Percentiles rank a stretch among this genome's conserved stretches.
Evolutionary conservation across 2,888 invertebrate species (phyloP).

Genomic region (Drosophila leonis): DNA sequence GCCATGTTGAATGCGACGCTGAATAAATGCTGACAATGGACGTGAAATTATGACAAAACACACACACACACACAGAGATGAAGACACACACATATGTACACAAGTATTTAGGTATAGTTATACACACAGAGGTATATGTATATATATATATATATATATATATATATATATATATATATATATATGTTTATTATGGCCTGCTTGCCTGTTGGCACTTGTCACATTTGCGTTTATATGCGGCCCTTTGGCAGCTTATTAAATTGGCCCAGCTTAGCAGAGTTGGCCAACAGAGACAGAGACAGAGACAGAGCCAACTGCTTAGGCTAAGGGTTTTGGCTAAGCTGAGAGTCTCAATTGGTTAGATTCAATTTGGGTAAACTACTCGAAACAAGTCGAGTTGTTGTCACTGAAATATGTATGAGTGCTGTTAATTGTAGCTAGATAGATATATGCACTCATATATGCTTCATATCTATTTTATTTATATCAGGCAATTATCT

Average conservation of each 20-base stretch:
- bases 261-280: conserved; percentile 58
- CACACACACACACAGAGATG: conserved; percentile 19
- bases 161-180: background rate
- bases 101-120: background rate
- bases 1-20: conserved; percentile 66
- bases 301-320: conserved; percentile 15
- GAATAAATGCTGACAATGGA: conserved; percentile 77
- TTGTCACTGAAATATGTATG: conserved; percentile 17
- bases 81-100: background rate
- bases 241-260: conserved; percentile 70
- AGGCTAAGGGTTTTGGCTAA: conserved; percentile 9
- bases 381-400: conserved; percentile 32
- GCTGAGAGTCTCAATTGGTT: conserved; percentile 42
- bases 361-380: conserved; percentile 57
- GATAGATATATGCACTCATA: background rate
- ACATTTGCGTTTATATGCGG: conserved; percentile 67
- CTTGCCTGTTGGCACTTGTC: conserved; percentile 70
- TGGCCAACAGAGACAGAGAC: conserved; percentile 32
- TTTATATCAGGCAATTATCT: background rate
- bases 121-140: background rate
- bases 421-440: conserved; percentile 30
- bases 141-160: background rate
- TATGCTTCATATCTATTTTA: conserved; percentile 1
- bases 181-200: conserved; percentile 12
- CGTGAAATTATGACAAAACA: conserved; percentile 70